Evolutionary conservation across 2,113 vertebrate species (phyloP).

Genomic region (Fulica atra): DNA sequence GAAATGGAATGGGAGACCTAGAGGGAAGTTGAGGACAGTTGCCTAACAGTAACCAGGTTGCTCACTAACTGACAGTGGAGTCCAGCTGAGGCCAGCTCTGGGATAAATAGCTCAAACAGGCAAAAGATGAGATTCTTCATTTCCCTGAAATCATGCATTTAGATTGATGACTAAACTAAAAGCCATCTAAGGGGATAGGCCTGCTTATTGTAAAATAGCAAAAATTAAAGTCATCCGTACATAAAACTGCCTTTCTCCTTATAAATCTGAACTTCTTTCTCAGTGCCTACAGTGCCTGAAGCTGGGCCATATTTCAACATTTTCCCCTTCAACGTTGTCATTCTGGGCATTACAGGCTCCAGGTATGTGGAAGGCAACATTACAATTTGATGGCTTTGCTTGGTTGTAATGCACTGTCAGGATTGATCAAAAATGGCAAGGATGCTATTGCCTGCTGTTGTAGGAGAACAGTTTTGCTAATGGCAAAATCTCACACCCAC

Average conservation of each 20-base stretch:
- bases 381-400: background rate
- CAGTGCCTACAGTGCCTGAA: background rate
- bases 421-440: background rate
- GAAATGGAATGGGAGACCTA: background rate
- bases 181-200: background rate
- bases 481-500: background rate
- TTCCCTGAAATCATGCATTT: background rate
- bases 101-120: background rate
- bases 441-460: background rate
- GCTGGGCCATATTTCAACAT: background rate
- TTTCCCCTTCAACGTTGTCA: background rate
- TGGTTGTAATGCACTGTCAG: background rate
- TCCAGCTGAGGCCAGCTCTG: accelerated
- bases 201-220: background rate
- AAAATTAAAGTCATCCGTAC: background rate
- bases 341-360: background rate
- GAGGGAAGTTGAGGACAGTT: background rate
- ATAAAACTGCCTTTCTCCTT: background rate
- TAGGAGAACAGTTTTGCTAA: background rate
- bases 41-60: background rate
- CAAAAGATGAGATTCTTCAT: background rate
- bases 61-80: background rate
- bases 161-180: background rate
- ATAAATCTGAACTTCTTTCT: background rate
- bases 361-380: background rate